phyloP scores from a whole-genome alignment of 2,888 invertebrate genomes.

The Philereme vetulata region DNA sequence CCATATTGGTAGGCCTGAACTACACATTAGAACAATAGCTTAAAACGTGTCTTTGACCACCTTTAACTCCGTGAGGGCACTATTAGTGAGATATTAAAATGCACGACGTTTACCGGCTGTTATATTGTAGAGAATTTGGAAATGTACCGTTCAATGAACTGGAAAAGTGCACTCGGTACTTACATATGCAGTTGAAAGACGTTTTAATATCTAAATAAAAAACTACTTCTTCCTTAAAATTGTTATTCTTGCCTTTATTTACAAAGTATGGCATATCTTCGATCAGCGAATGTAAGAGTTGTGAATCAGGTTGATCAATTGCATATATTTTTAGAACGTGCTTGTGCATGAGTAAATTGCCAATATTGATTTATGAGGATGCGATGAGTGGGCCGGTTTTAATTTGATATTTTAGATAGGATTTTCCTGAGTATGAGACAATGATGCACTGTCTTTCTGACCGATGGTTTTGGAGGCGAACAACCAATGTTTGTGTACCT shows the following conservation, averaged over 20 bases:
- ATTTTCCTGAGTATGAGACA: constrained; percentile 20
- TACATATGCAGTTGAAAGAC: no score
- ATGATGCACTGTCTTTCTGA: neutral
- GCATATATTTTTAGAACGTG: neutral
- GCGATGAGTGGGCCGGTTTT: constrained; percentile 4
- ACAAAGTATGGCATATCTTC: no score
- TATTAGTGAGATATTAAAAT: constrained; percentile 29
- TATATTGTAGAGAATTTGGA: constrained; percentile 33
- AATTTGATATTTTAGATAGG: constrained; percentile 2
- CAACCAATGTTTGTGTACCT: no score
- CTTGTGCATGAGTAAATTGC: neutral
- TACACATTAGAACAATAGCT: constrained; percentile 14
- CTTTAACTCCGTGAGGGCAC: constrained; percentile 20
- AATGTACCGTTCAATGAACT: constrained; percentile 40
- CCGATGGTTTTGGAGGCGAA: neutral
- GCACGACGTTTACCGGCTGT: constrained; percentile 25
- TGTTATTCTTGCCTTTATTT: no score
- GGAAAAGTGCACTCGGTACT: constrained; percentile 32
- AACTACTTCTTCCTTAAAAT: no score
- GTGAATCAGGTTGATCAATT: no score
- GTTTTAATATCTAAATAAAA: no score
- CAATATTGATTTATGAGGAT: constrained; percentile 12
- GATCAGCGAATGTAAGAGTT: no score
- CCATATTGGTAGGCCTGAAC: constrained; percentile 1
- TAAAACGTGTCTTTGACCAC: constrained; percentile 10